These are phyloP conservation scores for Apantesis nais DNA, from an alignment of 2,888 invertebrate species.

Conservation along the genomic window DNA sequence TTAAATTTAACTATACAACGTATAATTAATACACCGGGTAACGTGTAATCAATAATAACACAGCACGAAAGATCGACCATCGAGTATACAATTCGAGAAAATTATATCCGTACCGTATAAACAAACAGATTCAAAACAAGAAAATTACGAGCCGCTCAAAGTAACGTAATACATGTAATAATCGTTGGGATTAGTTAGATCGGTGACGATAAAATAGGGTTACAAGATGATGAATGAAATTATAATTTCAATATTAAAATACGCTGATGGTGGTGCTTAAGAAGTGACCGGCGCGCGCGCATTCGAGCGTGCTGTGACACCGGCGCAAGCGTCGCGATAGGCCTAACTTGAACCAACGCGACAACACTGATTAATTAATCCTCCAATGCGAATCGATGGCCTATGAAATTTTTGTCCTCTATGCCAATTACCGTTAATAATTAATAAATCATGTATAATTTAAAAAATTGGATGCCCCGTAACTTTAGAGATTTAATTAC, in stretches of 20 bases:
- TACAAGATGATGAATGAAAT: slow-evolving; percentile 79
- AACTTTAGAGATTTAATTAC: slow-evolving; percentile 46
- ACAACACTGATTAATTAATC: slow-evolving; percentile 75
- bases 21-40: slow-evolving; percentile 76
- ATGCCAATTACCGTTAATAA: slow-evolving; percentile 41
- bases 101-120: slow-evolving; percentile 71
- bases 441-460: slow-evolving; percentile 34
- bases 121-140: slow-evolving; percentile 72
- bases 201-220: slow-evolving; percentile 72
- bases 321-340: slow-evolving; percentile 72
- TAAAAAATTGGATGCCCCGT: slow-evolving; percentile 42
- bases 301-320: slow-evolving; percentile 65
- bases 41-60: slow-evolving; percentile 80
- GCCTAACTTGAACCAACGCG: slow-evolving; percentile 74
- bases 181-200: slow-evolving; percentile 77
- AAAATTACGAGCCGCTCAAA: slow-evolving; percentile 75
- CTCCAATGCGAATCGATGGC: slow-evolving; percentile 65
- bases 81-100: slow-evolving; percentile 68
- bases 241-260: slow-evolving; percentile 79
- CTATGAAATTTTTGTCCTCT: slow-evolving; percentile 58
- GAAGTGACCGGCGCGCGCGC: slow-evolving; percentile 60
- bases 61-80: slow-evolving; percentile 67
- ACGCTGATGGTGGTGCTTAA: slow-evolving; percentile 73
- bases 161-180: slow-evolving; percentile 81
- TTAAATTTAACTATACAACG: slow-evolving; percentile 72